Evolutionary conservation across 2,888 invertebrate genomes (phyloP).

Genomic region (Tenthredo scrophulariae): DNA sequence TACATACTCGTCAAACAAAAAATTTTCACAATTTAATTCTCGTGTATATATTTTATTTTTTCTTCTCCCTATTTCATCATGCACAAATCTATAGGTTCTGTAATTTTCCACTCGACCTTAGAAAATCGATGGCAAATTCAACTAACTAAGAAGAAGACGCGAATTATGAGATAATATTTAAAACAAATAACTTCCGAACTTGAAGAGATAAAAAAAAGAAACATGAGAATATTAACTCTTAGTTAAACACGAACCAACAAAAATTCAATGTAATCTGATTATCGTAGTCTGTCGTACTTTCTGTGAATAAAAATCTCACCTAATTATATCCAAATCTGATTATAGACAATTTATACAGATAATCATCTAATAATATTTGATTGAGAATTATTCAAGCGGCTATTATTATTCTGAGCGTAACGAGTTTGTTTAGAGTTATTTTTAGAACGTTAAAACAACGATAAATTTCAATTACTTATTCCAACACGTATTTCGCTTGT

Average conservation of each 20-base stretch:
- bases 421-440: conserved; percentile 16
- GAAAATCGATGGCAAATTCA: background rate
- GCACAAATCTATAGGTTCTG: background rate
- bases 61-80: background rate
- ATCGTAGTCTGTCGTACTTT: background rate
- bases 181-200: background rate
- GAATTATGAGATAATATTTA: background rate
- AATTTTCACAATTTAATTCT: background rate
- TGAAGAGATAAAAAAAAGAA: background rate
- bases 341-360: background rate
- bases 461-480: background rate
- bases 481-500: background rate
- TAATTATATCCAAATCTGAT: background rate
- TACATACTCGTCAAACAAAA: background rate
- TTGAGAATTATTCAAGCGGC: background rate
- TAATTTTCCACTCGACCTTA: conserved; percentile 25
- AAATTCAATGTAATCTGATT: background rate
- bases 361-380: background rate
- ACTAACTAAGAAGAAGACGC: background rate
- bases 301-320: background rate
- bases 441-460: background rate
- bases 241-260: background rate
- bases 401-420: background rate
- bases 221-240: no score
- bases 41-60: background rate